A percentile compares a stretch with the other conserved stretches of the same genome.
Conservation (phyloP, 2,113 vertebrate genomes). For the Dromaius novaehollandiae region DNA sequence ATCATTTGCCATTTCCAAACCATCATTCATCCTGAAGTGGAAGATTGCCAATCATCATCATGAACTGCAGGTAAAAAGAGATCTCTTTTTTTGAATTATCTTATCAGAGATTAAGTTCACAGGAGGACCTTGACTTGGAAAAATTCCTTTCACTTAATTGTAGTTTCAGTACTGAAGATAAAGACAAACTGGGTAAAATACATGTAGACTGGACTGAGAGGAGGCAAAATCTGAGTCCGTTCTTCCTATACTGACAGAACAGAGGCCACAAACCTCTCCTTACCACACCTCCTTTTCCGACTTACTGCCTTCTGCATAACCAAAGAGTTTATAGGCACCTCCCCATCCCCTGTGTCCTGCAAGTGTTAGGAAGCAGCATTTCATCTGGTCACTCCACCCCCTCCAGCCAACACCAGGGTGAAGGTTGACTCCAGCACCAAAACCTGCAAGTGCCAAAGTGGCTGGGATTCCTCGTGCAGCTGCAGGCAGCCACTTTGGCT, state of each 20-base stretch:
- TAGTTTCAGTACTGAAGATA: background rate
- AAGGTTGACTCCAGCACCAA: background rate
- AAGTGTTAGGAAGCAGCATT: background rate
- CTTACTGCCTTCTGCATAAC: background rate
- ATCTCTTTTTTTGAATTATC: background rate
- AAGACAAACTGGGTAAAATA: background rate
- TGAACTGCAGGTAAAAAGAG: background rate
- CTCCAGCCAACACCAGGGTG: accelerated
- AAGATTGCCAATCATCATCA: background rate
- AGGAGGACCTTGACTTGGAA: background rate
- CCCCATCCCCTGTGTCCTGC: background rate
- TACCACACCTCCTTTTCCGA: background rate
- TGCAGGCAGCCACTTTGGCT: background rate
- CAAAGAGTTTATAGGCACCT: background rate
- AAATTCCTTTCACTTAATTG: background rate
- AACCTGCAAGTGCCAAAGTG: background rate
- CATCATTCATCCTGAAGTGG: background rate
- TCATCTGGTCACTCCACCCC: background rate
- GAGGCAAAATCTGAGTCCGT: accelerated
- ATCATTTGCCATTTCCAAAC: background rate
- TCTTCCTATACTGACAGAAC: background rate
- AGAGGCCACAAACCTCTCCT: background rate
- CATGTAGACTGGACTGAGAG: background rate
- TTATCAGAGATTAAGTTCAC: background rate
- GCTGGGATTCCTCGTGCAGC: background rate